Evolutionary conservation across 1,140 invertebrate genomes (phyloP).

Genomic region (Eupristina koningsbergeri): DNA sequence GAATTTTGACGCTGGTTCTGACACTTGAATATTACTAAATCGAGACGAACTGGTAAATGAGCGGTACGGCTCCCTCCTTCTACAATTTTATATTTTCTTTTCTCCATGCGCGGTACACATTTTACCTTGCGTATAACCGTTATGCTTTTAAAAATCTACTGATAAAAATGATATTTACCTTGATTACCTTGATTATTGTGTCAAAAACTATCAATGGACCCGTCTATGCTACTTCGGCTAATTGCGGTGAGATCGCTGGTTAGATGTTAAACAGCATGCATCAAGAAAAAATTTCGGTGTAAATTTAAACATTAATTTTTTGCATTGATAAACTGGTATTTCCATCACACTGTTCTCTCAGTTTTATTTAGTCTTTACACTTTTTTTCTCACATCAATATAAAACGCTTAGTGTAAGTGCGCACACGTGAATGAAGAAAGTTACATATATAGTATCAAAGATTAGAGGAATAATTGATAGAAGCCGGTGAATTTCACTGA

Average conservation of each 20-base stretch:
- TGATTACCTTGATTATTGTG: too few relatives aligned
- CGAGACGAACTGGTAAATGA: slow-evolving; percentile 16
- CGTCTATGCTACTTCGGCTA: not conserved
- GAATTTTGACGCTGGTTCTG: not conserved
- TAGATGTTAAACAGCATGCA: not conserved
- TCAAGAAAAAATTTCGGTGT: slow-evolving; percentile 4
- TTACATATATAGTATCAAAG: not conserved
- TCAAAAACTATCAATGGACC: not conserved
- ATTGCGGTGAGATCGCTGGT: not conserved
- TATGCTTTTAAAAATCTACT: slow-evolving; percentile 25
- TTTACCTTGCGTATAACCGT: slow-evolving; percentile 19
- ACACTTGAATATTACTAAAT: slow-evolving; percentile 24
- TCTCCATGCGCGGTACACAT: slow-evolving; percentile 19
- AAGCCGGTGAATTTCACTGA: slow-evolving; percentile 3
- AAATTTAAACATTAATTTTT: slow-evolving; percentile 1
- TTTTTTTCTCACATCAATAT: not conserved
- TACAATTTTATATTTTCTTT: not conserved
- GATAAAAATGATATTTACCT: not conserved
- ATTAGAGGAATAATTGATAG: not conserved
- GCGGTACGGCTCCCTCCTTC: slow-evolving; percentile 41
- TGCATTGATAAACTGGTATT: slow-evolving; percentile 42
- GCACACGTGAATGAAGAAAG: not conserved
- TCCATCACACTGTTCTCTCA: slow-evolving; percentile 32
- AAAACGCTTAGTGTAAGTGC: not conserved
- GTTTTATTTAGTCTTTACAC: slow-evolving; percentile 31